Evolutionary conservation across 2,888 invertebrate species (phyloP), one percentile per base, ranked within the genome.

Genomic region (Dicyrtomina minuta): DNA sequence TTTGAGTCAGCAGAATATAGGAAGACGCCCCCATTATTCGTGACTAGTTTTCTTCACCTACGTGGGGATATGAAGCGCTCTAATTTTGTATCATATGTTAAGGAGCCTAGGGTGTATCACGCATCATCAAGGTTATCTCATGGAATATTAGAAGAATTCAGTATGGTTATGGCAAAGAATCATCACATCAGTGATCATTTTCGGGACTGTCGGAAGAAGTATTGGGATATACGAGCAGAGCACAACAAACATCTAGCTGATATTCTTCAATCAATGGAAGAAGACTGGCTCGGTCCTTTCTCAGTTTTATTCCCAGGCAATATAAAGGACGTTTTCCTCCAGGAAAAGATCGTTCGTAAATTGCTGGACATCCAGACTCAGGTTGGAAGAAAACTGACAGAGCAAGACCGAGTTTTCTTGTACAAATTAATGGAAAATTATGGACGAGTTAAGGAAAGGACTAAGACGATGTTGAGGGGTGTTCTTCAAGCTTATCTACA

Each of bases 351-450:
- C 3, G 22, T 46, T 5, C 51, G 13, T 15, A 33, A 27, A 26
- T 2, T 67, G 12, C 1, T 3, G 6, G 49, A 62, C 39, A 39
- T 66, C 33, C 58, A 69, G 55, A n/a, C 49, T 20, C n/a, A 68
- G 4, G 67, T 69, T 56, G 67, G 69, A 22, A 69, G 58, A 41
- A 70, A 61, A 39, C 53, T 73, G 1, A 65, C 69, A 3, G 10
- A 55, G 1, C 20, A 66, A 22, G 72, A 71, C 49, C 70, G 70
- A 59, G 51, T 74, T 5, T 44, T 72, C 4, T 17, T 77, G 68
- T 74, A 71, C 62, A 77, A 76, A 58, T 61, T 78, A 12, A 72
- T 75, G 5, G 78, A 76, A 70, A 75, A 76, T 58, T 76, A 73
- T 55, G 64, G 66, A 24, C 53, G 68, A 8, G 59, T 77, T 12